phyloP scores from a whole-genome alignment of 2,113 vertebrate genomes.

The Stigmatopora nigra region DNA sequence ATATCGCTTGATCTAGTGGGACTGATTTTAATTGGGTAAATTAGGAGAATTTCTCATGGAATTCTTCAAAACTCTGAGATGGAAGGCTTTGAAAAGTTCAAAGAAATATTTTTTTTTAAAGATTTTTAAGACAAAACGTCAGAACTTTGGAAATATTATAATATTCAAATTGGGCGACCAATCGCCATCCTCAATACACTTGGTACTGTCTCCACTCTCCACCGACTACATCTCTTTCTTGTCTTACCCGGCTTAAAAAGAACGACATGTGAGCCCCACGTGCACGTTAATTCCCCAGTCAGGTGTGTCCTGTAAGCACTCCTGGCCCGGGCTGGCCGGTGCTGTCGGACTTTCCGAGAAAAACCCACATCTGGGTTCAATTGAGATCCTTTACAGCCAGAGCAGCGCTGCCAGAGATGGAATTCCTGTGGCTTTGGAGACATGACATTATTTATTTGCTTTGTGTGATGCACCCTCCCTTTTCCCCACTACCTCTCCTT shows the following conservation, averaged over 20 bases:
- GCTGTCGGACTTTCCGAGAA: conserved; percentile 55
- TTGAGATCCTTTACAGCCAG: conserved; percentile 74
- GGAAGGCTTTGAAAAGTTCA: no score
- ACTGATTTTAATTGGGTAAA: no score
- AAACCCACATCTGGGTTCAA: conserved; percentile 81
- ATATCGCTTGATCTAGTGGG: no score
- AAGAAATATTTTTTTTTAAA: no score
- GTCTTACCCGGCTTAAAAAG: neutral
- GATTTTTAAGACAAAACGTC: no score
- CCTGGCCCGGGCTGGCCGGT: conserved; percentile 9
- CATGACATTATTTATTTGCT: conserved; percentile 85
- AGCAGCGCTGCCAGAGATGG: conserved; percentile 73
- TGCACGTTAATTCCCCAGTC: conserved; percentile 51
- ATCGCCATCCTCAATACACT: neutral
- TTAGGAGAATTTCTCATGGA: no score
- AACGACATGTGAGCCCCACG: conserved; percentile 36
- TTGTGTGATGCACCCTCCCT: conserved; percentile 71
- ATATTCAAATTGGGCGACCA: no score
- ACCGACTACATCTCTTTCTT: neutral
- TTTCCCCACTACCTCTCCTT: conserved; percentile 64
- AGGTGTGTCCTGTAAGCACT: conserved; percentile 48
- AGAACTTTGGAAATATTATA: no score
- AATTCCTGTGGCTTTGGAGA: conserved; percentile 87
- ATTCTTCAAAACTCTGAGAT: no score
- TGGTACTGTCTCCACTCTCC: neutral